phyloP scores from a whole-genome alignment of 2,797 vertebrate species.

The Toxotes lorentzi region DNA sequence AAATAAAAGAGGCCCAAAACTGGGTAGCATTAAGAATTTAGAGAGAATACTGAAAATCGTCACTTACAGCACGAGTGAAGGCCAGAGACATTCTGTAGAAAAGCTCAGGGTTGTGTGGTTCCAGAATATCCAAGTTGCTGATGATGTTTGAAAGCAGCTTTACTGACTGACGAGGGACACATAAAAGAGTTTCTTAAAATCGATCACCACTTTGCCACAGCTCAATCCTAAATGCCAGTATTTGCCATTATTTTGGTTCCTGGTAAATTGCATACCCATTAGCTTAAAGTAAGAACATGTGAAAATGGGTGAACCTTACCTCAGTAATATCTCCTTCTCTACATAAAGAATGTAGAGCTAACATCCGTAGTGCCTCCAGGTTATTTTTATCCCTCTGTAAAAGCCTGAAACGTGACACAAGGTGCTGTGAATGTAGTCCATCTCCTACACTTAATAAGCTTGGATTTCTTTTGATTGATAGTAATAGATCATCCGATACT shows the following conservation, averaged over 20 bases:
- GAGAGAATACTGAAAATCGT: slow-evolving; percentile 10
- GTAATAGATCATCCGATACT: slow-evolving; percentile 59
- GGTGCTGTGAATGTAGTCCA: slow-evolving; percentile 53
- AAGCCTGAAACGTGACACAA: slow-evolving; percentile 83
- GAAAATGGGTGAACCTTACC: slow-evolving; percentile 80
- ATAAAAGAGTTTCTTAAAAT: slow-evolving; percentile 41
- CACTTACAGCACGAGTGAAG: slow-evolving; percentile 93
- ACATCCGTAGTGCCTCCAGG: slow-evolving; percentile 92
- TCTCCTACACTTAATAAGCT: slow-evolving; percentile 58
- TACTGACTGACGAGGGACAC: slow-evolving; percentile 84
- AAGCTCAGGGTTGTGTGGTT: slow-evolving; percentile 91
- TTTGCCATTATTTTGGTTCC: neutral
- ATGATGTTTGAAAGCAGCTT: slow-evolving; percentile 89
- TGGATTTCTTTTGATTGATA: slow-evolving; percentile 61
- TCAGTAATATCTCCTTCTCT: slow-evolving; percentile 90
- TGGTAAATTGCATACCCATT: neutral
- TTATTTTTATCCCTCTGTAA: slow-evolving; percentile 93
- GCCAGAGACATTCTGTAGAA: slow-evolving; percentile 92
- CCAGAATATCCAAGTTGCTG: slow-evolving; percentile 87
- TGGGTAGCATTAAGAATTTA: neutral
- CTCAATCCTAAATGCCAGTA: neutral
- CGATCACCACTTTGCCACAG: slow-evolving; percentile 10
- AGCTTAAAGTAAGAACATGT: neutral
- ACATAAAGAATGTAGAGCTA: slow-evolving; percentile 91
- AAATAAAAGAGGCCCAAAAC: neutral